Conservation (phyloP, 2,113 vertebrate species). For the Tor tambroides region DNA sequence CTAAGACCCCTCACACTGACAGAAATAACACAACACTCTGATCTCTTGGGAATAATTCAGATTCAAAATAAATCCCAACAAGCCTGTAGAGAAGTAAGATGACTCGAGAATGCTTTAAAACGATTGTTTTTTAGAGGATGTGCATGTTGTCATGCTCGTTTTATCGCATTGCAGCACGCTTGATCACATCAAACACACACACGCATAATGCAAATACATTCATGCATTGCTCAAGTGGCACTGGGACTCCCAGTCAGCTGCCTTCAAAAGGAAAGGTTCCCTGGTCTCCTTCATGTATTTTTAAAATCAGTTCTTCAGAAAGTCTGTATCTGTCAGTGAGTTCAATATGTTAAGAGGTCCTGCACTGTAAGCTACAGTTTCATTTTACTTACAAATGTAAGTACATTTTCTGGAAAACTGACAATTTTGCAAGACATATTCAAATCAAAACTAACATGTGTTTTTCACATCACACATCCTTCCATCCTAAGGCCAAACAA, state of each 20-base stretch:
- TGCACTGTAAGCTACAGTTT: not conserved
- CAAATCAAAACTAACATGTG: not conserved
- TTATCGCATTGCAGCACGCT: not conserved
- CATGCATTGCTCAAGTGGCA: not conserved
- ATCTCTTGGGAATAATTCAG: not conserved
- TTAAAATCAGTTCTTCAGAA: not conserved
- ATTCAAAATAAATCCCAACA: not conserved
- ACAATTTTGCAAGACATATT: not conserved
- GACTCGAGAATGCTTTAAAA: not conserved
- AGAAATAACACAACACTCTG: not conserved
- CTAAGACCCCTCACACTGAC: not conserved
- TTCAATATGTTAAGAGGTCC: not conserved
- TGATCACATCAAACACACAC: conserved; percentile 2
- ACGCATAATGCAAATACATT: not conserved
- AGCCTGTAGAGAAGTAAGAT: not conserved
- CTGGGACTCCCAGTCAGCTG: not conserved
- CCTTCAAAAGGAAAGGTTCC: not conserved
- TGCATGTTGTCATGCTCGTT: not conserved
- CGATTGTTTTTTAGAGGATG: not conserved
- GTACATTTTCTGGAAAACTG: not conserved
- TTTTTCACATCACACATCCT: not conserved
- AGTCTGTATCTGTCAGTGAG: not conserved
- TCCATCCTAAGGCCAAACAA: not conserved
- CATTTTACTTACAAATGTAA: not conserved
- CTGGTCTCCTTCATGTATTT: not conserved